Evolutionary conservation across 2,113 vertebrate genomes (phyloP).

Genomic region (Gadus macrocephalus): DNA sequence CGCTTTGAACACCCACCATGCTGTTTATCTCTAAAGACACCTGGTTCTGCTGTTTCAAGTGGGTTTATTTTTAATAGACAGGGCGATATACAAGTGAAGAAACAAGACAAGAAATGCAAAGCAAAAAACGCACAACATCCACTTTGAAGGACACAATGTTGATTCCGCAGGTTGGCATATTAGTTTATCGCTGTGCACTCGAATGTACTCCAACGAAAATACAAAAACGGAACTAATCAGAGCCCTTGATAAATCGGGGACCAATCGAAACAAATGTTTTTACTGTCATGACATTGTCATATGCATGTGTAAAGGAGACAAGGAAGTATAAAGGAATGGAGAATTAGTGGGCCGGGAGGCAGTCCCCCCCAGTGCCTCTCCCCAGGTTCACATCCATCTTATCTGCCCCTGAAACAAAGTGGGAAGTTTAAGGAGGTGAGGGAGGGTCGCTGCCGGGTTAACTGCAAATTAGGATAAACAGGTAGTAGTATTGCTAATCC

Average conservation of each 20-base stretch:
- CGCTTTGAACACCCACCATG: neutral
- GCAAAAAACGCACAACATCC: slow-evolving; percentile 8
- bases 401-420: slow-evolving; percentile 65
- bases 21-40: slow-evolving; percentile 18
- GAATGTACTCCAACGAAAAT: slow-evolving; percentile 37
- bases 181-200: neutral
- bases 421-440: slow-evolving; percentile 14
- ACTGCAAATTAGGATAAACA: no score
- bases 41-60: slow-evolving; percentile 3
- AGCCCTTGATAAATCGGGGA: slow-evolving; percentile 54
- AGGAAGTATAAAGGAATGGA: slow-evolving; percentile 35
- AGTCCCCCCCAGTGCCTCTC: slow-evolving; percentile 53
- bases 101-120: neutral
- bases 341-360: slow-evolving; percentile 60
- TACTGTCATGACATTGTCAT: slow-evolving; percentile 40
- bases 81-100: slow-evolving; percentile 12
- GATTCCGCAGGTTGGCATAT: neutral
- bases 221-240: slow-evolving; percentile 33
- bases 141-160: neutral
- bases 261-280: slow-evolving; percentile 29
- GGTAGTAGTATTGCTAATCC: no score
- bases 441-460: neutral
- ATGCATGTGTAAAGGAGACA: slow-evolving; percentile 17
- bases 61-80: slow-evolving; percentile 42
- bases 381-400: slow-evolving; percentile 63